These are phyloP conservation scores for Pseudococcus viburni DNA, from an alignment of 2,888 invertebrate species.

Conservation along the genomic window DNA sequence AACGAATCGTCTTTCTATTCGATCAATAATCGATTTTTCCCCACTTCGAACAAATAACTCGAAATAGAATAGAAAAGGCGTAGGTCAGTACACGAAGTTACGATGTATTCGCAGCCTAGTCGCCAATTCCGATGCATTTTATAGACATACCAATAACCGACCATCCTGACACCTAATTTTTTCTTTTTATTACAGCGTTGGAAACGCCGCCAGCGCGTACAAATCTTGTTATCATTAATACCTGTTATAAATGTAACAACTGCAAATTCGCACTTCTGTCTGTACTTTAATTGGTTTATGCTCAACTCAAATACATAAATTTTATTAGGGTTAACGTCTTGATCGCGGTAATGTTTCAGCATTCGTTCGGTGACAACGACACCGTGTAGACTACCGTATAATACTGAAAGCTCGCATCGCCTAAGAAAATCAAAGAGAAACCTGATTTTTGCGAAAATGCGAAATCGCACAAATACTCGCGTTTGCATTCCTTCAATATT, in stretches of 20 bases:
- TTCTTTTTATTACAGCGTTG: neutral
- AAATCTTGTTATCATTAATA: slow-evolving; percentile 34
- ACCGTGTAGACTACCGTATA: neutral
- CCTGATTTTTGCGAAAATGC: slow-evolving; percentile 15
- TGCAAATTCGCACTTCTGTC: slow-evolving; percentile 23
- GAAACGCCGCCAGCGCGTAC: slow-evolving; percentile 10
- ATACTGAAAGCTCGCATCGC: neutral
- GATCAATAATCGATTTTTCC: neutral
- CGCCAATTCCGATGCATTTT: neutral
- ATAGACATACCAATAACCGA: slow-evolving; percentile 17
- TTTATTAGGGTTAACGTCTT: slow-evolving; percentile 28
- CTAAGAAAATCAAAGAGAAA: slow-evolving; percentile 6
- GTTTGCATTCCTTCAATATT: neutral
- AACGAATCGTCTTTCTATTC: neutral
- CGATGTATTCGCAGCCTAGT: neutral
- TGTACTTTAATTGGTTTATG: slow-evolving; percentile 27
- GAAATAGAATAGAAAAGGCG: neutral
- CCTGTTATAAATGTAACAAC: slow-evolving; percentile 33
- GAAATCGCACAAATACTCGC: neutral
- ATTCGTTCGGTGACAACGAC: slow-evolving; percentile 9
- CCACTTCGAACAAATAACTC: neutral
- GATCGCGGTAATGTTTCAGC: neutral
- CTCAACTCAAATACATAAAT: slow-evolving; percentile 12
- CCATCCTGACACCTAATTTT: slow-evolving; percentile 13
- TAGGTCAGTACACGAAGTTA: neutral